phyloP scores from a whole-genome alignment of 2,113 vertebrate genomes.

The Nansenia antarctica region DNA sequence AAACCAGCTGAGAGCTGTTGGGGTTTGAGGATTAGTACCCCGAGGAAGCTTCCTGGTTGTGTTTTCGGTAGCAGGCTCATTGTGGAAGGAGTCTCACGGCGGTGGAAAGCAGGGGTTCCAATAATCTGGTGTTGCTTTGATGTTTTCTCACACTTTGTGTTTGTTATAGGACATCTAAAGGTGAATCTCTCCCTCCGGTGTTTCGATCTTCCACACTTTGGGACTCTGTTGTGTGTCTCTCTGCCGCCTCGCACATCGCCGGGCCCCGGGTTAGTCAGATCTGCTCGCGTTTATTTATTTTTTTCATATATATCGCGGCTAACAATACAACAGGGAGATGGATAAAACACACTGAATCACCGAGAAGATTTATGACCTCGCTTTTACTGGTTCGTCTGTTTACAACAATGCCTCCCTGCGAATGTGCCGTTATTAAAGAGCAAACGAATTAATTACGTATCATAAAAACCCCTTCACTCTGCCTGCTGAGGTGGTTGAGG shows the following conservation, averaged over 20 bases:
- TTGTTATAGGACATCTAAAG: background rate
- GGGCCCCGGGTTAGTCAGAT: background rate
- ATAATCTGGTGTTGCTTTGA: background rate
- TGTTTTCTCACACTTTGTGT: background rate
- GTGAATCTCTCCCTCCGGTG: background rate
- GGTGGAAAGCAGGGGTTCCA: background rate
- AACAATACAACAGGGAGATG: background rate
- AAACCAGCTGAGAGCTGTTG: too few relatives aligned
- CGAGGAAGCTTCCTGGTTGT: too few relatives aligned
- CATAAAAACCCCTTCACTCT: background rate
- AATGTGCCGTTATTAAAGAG: background rate
- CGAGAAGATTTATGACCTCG: background rate
- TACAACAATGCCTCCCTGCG: background rate
- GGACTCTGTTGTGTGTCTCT: background rate
- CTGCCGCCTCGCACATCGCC: background rate
- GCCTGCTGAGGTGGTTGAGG: too few relatives aligned
- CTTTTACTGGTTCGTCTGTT: background rate
- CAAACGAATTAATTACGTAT: background rate
- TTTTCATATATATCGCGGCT: background rate
- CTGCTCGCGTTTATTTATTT: background rate
- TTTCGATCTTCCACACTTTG: background rate
- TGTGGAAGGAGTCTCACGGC: too few relatives aligned
- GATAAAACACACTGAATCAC: background rate
- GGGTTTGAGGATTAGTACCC: too few relatives aligned
- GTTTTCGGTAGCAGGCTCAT: too few relatives aligned